phyloP scores from a whole-genome alignment of 2,113 vertebrate genomes.

The Origma solitaria region DNA sequence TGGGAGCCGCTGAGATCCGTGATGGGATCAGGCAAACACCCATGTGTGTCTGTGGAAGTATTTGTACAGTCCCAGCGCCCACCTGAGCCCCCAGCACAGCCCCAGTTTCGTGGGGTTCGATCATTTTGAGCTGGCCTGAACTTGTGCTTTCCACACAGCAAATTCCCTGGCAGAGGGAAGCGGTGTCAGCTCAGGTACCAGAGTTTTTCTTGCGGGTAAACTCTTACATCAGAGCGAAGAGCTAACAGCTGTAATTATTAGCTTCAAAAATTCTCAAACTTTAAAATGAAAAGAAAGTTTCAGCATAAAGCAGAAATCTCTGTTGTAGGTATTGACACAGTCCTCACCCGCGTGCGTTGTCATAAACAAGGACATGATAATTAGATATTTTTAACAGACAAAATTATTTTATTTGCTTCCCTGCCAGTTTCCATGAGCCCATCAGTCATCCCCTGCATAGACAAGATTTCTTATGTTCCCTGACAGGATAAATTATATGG shows the following conservation, averaged over 20 bases:
- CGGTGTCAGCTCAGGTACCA: background rate
- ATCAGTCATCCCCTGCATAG: constrained; percentile 69
- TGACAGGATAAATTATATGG: constrained; percentile 79
- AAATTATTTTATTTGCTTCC: constrained; percentile 77
- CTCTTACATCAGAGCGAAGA: background rate
- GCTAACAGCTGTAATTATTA: constrained; percentile 6
- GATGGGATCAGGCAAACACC: background rate
- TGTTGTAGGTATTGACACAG: background rate
- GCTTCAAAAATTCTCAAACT: background rate
- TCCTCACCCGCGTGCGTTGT: background rate
- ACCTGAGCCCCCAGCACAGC: fast-evolving
- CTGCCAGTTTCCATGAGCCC: constrained; percentile 70
- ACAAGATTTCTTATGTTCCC: constrained; percentile 71
- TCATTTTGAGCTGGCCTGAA: background rate
- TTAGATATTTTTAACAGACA: constrained; percentile 69
- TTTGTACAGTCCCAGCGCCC: fast-evolving
- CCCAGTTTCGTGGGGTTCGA: fast-evolving
- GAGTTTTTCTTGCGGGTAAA: background rate
- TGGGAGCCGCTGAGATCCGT: fast-evolving
- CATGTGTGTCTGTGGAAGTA: fast-evolving
- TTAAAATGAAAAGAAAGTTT: constrained; percentile 9
- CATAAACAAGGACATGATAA: constrained; percentile 58
- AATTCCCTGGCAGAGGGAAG: background rate
- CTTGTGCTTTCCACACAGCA: background rate
- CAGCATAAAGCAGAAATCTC: background rate